phyloP scores from a whole-genome alignment of 2,113 vertebrate species.

The Myotis davidii region DNA sequence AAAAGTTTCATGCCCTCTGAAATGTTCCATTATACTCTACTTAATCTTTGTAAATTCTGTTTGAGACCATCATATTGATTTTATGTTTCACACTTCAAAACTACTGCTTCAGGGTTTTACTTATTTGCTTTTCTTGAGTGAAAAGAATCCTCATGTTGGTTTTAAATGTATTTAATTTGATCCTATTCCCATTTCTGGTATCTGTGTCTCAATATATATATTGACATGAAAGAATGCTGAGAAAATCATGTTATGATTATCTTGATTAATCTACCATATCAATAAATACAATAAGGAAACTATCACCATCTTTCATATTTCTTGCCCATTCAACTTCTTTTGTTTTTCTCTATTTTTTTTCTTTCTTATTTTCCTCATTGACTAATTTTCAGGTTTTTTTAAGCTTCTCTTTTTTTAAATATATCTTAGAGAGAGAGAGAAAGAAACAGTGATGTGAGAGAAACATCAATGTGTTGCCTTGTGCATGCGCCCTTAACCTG shows the following conservation, averaged over 20 bases:
- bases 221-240: background rate
- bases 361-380: slow-evolving; percentile 4
- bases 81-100: background rate
- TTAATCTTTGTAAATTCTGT: slow-evolving; percentile 27
- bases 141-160: background rate
- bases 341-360: background rate
- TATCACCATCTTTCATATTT: background rate
- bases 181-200: background rate
- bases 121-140: slow-evolving; percentile 15
- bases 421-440: no score
- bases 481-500: no score
- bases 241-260: background rate
- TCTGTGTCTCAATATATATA: background rate
- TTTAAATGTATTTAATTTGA: slow-evolving; percentile 36
- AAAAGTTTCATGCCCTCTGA: background rate
- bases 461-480: no score
- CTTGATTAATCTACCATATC: background rate
- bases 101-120: background rate
- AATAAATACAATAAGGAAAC: background rate
- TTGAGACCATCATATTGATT: slow-evolving; percentile 18
- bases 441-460: no score
- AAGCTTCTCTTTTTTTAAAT: no score
- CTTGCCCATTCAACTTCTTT: background rate
- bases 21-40: background rate
- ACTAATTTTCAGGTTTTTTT: background rate